Percentiles rank a stretch among this genome's conserved stretches.
Conservation (phyloP, 2,113 vertebrate species). For the Paramormyrops kingsleyae region DNA sequence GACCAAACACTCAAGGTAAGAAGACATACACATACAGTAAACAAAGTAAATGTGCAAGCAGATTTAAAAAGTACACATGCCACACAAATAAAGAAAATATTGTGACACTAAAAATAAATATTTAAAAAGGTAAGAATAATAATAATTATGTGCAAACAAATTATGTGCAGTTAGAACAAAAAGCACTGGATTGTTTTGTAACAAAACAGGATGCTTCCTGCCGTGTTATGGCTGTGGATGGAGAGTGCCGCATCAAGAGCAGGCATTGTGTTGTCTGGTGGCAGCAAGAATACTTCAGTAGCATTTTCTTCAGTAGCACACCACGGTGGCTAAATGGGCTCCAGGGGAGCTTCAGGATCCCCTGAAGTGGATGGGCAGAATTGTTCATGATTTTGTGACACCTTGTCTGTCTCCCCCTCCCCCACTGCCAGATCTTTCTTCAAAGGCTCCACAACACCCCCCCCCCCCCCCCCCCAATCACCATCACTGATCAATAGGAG, state of each 20-base stretch:
- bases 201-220: background rate
- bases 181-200: background rate
- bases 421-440: background rate
- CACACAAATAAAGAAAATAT: background rate
- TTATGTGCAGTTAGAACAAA: background rate
- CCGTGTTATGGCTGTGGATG: background rate
- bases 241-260: background rate
- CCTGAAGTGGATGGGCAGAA: background rate
- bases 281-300: background rate
- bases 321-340: background rate
- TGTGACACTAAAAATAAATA: background rate
- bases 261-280: background rate
- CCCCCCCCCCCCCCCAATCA: background rate
- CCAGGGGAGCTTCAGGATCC: background rate
- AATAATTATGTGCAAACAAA: background rate
- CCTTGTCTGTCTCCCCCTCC: background rate
- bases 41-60: background rate
- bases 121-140: background rate
- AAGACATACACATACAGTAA: background rate
- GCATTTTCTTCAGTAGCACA: background rate
- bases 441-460: background rate
- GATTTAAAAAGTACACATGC: background rate
- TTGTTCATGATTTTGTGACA: background rate
- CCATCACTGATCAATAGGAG: background rate
- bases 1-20: background rate